Evolutionary conservation across 30 jellyfish, hydroid and myxozoan species (phyloP).

Genomic region (Mastigias papua): DNA sequence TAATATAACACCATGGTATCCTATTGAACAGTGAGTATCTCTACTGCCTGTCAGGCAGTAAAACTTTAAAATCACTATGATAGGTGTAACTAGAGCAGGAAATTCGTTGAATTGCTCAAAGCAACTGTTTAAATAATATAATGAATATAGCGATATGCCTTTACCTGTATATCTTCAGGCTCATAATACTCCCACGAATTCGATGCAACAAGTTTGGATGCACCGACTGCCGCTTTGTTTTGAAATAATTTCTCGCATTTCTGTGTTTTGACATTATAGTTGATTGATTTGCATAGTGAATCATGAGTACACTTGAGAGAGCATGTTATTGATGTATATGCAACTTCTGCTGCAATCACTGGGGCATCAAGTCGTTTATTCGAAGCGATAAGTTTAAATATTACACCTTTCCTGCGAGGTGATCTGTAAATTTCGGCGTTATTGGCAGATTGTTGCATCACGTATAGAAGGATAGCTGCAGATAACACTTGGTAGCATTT

Average conservation of each 20-base stretch:
- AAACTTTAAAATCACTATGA: too few relatives aligned
- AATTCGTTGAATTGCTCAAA: too few relatives aligned
- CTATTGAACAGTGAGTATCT: too few relatives aligned
- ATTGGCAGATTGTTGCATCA: background rate
- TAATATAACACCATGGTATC: too few relatives aligned
- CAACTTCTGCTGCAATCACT: background rate
- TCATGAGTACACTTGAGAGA: background rate
- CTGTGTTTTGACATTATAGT: background rate
- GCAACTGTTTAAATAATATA: too few relatives aligned
- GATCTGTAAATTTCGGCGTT: background rate
- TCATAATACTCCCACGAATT: background rate
- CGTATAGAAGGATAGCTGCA: background rate
- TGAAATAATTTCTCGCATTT: constrained; percentile 8
- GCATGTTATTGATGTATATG: background rate
- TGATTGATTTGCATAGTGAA: background rate
- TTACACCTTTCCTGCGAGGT: background rate
- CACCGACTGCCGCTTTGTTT: background rate
- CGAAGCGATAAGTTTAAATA: background rate
- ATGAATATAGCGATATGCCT: too few relatives aligned
- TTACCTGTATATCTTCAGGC: background rate
- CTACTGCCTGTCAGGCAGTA: too few relatives aligned
- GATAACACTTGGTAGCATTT: background rate
- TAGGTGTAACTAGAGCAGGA: too few relatives aligned
- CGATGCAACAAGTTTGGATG: background rate
- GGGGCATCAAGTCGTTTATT: background rate